Evolutionary conservation across 2,888 invertebrate species (phyloP), one percentile per base, ranked within the genome.

Genomic region (Nipponacmea schrenckii): DNA sequence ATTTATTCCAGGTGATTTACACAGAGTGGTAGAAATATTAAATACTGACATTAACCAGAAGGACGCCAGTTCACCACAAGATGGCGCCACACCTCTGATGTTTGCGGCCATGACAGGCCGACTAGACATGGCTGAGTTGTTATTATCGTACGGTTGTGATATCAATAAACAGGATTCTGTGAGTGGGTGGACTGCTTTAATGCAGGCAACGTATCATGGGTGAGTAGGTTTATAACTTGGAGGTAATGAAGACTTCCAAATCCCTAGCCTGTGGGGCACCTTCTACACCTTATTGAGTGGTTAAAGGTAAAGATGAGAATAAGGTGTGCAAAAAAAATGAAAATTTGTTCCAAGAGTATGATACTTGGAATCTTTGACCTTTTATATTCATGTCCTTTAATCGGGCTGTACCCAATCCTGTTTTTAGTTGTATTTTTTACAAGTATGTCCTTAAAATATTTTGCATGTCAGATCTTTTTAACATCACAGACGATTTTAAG

Each of bases 161-260:
- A 82, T 89, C 66, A 86, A 90, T 81, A 87, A 86, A 71, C 89
- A 88, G 76, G 89, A 89, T 75, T 79, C 80, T 2, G 84, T 85
- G 74, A 89, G 87, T 80, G 89, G 89, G 4, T 90, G 90, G 89
- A 90, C 90, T 27, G 88, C 90, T 5, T 85, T 90, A 24, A 89
- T 90, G 89, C 89, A 90, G 79, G 89, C 90, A 20, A 88, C 88
- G 0, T 89, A 87, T 75, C 88, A 90, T 80, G 89, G 89, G 89
- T 89, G 79, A 68, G 75, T 66, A 27, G 7, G 48, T 10, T 27
- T 17, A 39, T 39, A 27, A 1, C 39, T 39, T 1, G 3, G 5
- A 31, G 5, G 31, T 3, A 5, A 31, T 31, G 5, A 26, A 31
- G 31, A 31, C 31, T 31, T 31, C 31, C 31, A 67, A 14, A 12